Conservation (phyloP, 2,888 invertebrate genomes). For the Aproaerema taeniolella region DNA sequence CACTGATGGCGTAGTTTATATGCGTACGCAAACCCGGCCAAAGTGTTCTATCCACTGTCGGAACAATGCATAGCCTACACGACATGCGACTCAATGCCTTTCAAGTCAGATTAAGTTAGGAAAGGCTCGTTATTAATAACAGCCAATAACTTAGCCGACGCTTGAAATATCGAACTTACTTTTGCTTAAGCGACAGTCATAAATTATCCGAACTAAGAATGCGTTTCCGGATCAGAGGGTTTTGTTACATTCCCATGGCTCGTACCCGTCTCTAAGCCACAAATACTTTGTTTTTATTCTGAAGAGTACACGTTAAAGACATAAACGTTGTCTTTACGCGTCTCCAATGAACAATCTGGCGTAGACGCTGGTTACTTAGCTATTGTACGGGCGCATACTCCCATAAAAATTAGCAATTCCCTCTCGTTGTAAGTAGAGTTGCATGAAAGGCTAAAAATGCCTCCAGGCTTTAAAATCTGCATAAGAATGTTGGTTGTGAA, state of each 20-base stretch:
- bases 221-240: slow-evolving; percentile 67
- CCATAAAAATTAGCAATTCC: slow-evolving; percentile 9
- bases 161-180: slow-evolving; percentile 73
- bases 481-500: slow-evolving; percentile 2
- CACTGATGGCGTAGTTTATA: slow-evolving; percentile 7
- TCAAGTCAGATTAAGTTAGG: slow-evolving; percentile 75
- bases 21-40: slow-evolving; percentile 19
- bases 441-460: slow-evolving; percentile 9
- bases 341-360: neutral
- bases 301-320: neutral
- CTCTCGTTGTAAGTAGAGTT: slow-evolving; percentile 3
- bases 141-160: slow-evolving; percentile 67
- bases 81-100: slow-evolving; percentile 64
- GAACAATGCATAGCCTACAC: slow-evolving; percentile 62
- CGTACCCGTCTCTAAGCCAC: neutral
- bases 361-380: slow-evolving; percentile 1
- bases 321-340: slow-evolving; percentile 6
- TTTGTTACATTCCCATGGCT: slow-evolving; percentile 34
- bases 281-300: neutral
- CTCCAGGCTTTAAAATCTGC: slow-evolving; percentile 7
- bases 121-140: slow-evolving; percentile 73
- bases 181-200: slow-evolving; percentile 71
- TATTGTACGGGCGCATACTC: slow-evolving; percentile 8
- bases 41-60: slow-evolving; percentile 51
- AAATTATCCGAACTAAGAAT: slow-evolving; percentile 67